Base-by-base conservation (phyloP, 2,113 vertebrate species). In the Aegotheles bennettii region DNA sequence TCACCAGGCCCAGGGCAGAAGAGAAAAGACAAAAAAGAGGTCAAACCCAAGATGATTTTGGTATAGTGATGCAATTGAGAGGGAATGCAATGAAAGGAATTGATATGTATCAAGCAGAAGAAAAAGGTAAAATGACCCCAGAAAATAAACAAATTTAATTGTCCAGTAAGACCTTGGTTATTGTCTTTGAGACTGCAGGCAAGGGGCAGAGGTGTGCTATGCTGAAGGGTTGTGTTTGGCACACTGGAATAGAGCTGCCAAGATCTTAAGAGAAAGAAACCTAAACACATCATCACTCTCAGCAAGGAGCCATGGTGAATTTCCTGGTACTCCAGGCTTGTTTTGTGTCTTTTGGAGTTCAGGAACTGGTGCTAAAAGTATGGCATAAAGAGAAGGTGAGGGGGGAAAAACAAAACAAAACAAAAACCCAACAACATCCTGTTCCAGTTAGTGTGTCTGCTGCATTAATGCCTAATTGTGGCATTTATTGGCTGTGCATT, bases 381-480 rank as follows among this genome's bases (percentile, higher is more conserved):
- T 56, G 35, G 13, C 28, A 59, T 81, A 40, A 75, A 63, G 59
- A 38, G 16, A 75, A 56, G 31, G 29, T 31, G 43, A 33, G 12
- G 18, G 25, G 7, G 1, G 2, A 2, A 6, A 11, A 43, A n/a
- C 14, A 59, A 21, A 9, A 5, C 9, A 24, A 48, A 48, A 24
- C 21, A 13, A 38, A 42, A 67, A 14, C n/a, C n/a, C n/a, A n/a
- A n/a, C n/a, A n/a, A n/a, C n/a, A n/a, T n/a, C 5, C 31, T 43
- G 38, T 33, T 42, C 15, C 11, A 67, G 20, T 33, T 40, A 53
- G 71, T 29, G 19, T 47, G 13, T 28, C 29, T 42, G 15, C 21
- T 50, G 23, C 20, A 8, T 28, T 40, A 67, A 31, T 45, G 33
- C 16, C 45, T 26, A 6, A 29, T 19, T 45, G 15, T 36, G 78